Conservation (phyloP, 2,797 vertebrate genomes). For the Scleropages formosus region DNA sequence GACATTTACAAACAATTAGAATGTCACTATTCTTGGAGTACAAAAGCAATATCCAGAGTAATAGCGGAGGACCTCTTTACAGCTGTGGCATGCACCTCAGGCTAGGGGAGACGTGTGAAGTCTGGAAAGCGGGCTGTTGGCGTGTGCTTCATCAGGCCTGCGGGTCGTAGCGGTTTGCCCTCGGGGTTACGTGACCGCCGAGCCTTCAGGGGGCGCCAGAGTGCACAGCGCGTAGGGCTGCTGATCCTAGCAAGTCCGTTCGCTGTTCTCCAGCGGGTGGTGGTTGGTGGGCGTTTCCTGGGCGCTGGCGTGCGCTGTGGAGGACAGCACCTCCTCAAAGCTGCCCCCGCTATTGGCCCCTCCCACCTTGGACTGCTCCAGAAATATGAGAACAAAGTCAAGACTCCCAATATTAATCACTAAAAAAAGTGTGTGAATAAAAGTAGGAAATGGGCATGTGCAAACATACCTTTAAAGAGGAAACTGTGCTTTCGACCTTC, state of each 20-base stretch:
- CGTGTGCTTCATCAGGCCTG: not conserved
- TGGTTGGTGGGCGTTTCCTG: conserved; percentile 74
- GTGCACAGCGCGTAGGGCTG: conserved; percentile 19
- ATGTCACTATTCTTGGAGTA: not conserved
- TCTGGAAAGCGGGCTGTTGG: not conserved
- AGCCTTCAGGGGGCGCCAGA: conserved; percentile 35
- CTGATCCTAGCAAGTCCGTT: conserved; percentile 69
- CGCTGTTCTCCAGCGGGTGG: conserved; percentile 60
- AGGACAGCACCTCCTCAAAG: conserved; percentile 94
- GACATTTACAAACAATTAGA: not conserved
- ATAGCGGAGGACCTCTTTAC: not conserved
- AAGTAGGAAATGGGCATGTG: not conserved
- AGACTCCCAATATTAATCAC: not conserved
- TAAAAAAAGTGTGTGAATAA: not conserved
- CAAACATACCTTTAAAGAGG: conserved; percentile 83
- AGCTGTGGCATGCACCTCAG: not conserved
- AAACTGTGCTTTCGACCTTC: conserved; percentile 92
- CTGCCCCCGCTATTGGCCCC: conserved; percentile 71
- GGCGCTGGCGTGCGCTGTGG: conserved; percentile 84
- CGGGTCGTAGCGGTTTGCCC: not conserved
- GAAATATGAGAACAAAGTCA: not conserved
- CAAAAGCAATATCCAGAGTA: not conserved
- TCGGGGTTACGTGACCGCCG: conserved; percentile 13
- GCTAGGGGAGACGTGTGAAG: not conserved
- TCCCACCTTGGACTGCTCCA: conserved; percentile 85